Evolutionary conservation across 2,797 vertebrate species (phyloP), one percentile per base, ranked within the genome.

Genomic region (Sternotherus odoratus): DNA sequence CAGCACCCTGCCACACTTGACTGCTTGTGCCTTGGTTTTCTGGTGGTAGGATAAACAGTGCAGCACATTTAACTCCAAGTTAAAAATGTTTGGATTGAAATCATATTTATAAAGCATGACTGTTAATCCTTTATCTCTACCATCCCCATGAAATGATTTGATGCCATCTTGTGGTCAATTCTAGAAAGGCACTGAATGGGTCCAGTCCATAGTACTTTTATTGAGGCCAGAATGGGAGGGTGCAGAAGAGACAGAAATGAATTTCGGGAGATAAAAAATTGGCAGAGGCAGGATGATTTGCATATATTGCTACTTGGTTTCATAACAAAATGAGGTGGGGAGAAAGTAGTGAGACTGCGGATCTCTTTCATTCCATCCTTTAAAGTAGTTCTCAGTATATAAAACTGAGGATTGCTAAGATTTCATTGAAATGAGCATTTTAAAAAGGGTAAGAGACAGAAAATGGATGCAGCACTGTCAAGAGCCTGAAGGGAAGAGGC

Each of bases 121-220:
- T 12, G 2, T 1, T 69, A n/a, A n/a, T 83, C 30, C 79, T n/a
- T 17, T 85, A 56, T 72, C 36, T 56, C 85, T 79, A 57, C 50
- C 21, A 33, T 66, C 82, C 63, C 81, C 85, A 85, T 83, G 80
- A 92, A 94, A 96, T 92, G 57, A 85, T 85, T 91, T 93, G 85
- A 93, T 39, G 96, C 96, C 96, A 97, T 83, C 97, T 97, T 90
- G 95, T 96, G 97, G 97, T 56, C 85, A 91, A 33, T 72, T 50
- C 54, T 46, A 75, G 72, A 24, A 75, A 48, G 72, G 28, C 72
- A 46, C 8, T 48, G 43, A 75, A 75, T 46, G 13, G 1, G 7
- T 48, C 72, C 15, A 46, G 43, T 48, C 26, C 15, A 48, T 12
- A 75, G 66, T 69, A 69, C 36, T 75, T 75, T 75, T 48, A 30